Conservation (phyloP, 1,140 invertebrate species). For the Meloidogyne exigua region DNA sequence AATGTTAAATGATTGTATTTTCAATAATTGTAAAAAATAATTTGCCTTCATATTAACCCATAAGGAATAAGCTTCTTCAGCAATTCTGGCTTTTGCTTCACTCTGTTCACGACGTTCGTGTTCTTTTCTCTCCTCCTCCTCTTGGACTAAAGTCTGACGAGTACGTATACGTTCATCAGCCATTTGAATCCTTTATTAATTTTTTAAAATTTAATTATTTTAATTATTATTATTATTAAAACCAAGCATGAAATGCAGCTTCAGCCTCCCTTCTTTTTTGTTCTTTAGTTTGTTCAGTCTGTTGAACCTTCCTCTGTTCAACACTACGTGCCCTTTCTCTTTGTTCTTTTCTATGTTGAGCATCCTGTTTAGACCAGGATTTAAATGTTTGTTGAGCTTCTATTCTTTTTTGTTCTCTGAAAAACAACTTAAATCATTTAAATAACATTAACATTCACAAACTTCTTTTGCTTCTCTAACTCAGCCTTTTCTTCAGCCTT, state of each 20-base stretch:
- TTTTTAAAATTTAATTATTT: too few species aligned
- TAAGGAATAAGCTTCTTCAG: slow-evolving; percentile 38
- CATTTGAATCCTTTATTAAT: background rate
- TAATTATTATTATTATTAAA: background rate
- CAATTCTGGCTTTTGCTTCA: slow-evolving; percentile 7
- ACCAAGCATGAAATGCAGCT: slow-evolving; percentile 13
- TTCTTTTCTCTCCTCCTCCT: slow-evolving; percentile 31
- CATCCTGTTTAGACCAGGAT: slow-evolving; percentile 1
- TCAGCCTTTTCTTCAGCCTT: background rate
- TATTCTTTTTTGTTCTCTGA: background rate
- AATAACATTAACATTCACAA: background rate
- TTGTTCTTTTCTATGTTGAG: background rate
- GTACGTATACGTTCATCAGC: background rate
- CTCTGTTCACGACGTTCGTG: background rate
- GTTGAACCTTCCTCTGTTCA: background rate
- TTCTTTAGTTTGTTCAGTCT: background rate
- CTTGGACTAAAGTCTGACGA: background rate
- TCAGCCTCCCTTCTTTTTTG: slow-evolving; percentile 5
- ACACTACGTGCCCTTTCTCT: background rate
- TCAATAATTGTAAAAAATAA: background rate
- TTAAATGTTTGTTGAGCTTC: slow-evolving; percentile 2
- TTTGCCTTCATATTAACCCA: slow-evolving; percentile 42
- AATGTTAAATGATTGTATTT: background rate
- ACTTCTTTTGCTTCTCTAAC: background rate
- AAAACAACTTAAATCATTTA: background rate